phyloP scores from a whole-genome alignment of 2,888 invertebrate genomes.

The Leptinotarsa haldemani region DNA sequence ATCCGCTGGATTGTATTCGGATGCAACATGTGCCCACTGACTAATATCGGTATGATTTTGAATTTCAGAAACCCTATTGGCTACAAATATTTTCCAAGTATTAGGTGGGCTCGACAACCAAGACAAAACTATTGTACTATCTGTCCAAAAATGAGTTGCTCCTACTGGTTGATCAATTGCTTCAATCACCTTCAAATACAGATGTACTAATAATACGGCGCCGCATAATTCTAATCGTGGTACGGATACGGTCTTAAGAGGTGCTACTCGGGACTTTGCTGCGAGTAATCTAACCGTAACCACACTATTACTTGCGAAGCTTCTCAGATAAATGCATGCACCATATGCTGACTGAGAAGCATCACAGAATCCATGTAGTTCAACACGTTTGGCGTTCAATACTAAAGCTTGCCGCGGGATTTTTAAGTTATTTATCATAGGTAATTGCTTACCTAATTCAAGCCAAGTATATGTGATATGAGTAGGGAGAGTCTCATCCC shows the following conservation, averaged over 20 bases:
- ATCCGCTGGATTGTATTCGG: constrained; percentile 55
- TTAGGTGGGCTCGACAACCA: constrained; percentile 38
- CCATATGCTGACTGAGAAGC: constrained; percentile 40
- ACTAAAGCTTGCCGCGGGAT: constrained; percentile 33
- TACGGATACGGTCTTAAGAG: no score
- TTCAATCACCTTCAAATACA: no score
- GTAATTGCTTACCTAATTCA: not conserved
- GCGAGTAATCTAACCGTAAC: constrained; percentile 30
- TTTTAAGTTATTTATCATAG: constrained; percentile 12
- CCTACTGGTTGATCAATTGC: not conserved
- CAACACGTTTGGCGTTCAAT: constrained; percentile 14
- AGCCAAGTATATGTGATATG: not conserved
- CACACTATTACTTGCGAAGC: constrained; percentile 15
- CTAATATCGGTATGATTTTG: constrained; percentile 44
- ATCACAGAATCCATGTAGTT: constrained; percentile 48
- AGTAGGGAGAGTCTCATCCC: constrained; percentile 2
- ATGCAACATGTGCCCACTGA: constrained; percentile 52
- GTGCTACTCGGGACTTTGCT: constrained; percentile 35
- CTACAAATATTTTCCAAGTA: constrained; percentile 47
- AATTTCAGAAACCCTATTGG: constrained; percentile 54
- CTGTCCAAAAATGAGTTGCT: constrained; percentile 42
- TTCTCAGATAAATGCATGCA: constrained; percentile 34
- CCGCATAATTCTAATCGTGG: no score
- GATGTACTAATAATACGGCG: no score
- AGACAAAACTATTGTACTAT: constrained; percentile 43